A percentile compares a stretch with the other conserved stretches of the same genome.
phyloP scores from a whole-genome alignment of 2,888 invertebrate genomes.

The Lumbricus terrestris region DNA sequence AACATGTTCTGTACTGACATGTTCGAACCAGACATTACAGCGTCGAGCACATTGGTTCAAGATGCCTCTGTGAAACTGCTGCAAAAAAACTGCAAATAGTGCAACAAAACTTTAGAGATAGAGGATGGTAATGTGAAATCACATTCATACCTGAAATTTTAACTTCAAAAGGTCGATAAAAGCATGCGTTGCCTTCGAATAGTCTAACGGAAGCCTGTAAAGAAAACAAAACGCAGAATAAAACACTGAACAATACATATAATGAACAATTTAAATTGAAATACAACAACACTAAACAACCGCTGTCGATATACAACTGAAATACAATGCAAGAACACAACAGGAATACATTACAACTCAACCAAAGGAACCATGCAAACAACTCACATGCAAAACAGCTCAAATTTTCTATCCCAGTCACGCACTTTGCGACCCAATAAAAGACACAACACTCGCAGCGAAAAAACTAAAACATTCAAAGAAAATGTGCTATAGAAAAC shows the following conservation, averaged over 20 bases:
- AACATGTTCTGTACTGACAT: too few species aligned
- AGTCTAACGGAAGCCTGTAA: slow-evolving; percentile 26
- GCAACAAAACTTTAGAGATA: neutral
- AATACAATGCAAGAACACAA: neutral
- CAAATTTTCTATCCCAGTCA: too few species aligned
- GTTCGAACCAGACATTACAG: too few species aligned
- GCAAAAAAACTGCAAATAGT: neutral
- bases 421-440: too few species aligned
- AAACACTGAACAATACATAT: neutral
- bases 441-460: too few species aligned
- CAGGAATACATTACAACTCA: too few species aligned
- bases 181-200: slow-evolving; percentile 69
- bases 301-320: neutral
- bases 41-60: too few species aligned
- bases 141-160: slow-evolving; percentile 42
- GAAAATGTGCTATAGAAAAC: too few species aligned
- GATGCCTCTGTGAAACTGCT: too few species aligned
- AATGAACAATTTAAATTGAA: neutral
- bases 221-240: neutral
- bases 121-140: neutral
- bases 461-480: too few species aligned
- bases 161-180: slow-evolving; percentile 67
- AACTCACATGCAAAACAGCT: too few species aligned
- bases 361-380: neutral
- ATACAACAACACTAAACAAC: neutral